These are phyloP conservation scores for Onychomys torridus DNA, from an alignment of 2,797 vertebrate species.

Conservation along the genomic window DNA sequence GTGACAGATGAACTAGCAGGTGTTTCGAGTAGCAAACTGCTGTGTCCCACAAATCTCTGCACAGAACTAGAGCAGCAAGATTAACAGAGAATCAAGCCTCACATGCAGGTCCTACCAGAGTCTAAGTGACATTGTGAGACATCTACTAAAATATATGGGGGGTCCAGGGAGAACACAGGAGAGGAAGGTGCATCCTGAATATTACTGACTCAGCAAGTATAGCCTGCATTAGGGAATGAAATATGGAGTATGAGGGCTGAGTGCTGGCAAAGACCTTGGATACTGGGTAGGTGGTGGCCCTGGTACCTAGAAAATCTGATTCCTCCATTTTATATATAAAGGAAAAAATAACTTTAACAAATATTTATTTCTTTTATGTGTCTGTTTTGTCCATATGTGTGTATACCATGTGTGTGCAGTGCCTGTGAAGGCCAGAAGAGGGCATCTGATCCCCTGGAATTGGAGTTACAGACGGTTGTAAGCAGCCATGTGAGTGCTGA, in stretches of 20 bases:
- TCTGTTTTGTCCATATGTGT: background rate
- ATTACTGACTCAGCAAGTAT: background rate
- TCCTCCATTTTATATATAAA: background rate
- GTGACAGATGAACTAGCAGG: constrained; percentile 58
- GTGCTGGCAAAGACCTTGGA: background rate
- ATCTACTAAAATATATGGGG: background rate
- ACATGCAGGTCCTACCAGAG: fast-evolving
- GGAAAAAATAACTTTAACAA: background rate
- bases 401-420: background rate
- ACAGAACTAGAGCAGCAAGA: fast-evolving
- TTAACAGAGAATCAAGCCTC: background rate
- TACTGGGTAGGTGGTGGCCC: fast-evolving
- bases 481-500: too few relatives aligned
- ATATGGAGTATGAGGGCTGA: fast-evolving
- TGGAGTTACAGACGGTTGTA: background rate
- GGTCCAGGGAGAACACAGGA: background rate
- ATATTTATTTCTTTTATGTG: background rate
- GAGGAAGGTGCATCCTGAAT: fast-evolving
- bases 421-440: background rate
- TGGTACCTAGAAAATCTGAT: fast-evolving
- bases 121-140: background rate
- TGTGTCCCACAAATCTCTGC: background rate
- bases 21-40: background rate
- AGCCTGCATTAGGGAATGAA: too few relatives aligned
- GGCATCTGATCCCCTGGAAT: background rate